These are phyloP conservation scores for Parauchenoglanis punctatus DNA, from an alignment of 2,797 vertebrate genomes.

Conservation along the genomic window DNA sequence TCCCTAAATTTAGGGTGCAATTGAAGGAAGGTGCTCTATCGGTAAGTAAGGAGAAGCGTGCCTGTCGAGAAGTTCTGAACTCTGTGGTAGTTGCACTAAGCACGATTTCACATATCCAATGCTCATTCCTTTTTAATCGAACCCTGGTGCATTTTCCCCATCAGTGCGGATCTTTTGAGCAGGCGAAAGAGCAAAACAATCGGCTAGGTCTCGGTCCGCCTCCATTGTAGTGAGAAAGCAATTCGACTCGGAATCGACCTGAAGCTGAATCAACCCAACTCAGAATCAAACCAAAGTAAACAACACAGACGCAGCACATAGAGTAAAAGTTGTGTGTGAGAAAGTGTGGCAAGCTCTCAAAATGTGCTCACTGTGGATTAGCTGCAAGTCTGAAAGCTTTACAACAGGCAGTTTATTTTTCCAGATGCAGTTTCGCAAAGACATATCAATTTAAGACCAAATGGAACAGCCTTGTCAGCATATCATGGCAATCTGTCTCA, in stretches of 20 bases:
- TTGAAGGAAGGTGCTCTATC: neutral
- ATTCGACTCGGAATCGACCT: neutral
- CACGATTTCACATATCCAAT: neutral
- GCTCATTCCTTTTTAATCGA: neutral
- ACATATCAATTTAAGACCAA: slow-evolving; percentile 18
- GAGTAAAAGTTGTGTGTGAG: neutral
- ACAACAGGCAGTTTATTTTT: neutral
- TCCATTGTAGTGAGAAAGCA: neutral
- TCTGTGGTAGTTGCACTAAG: neutral
- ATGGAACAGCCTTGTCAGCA: slow-evolving; percentile 31
- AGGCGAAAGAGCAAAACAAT: neutral
- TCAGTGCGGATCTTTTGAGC: neutral
- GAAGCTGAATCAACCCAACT: neutral
- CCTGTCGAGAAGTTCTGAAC: neutral
- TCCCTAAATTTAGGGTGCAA: neutral
- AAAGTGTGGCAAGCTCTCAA: slow-evolving; percentile 1
- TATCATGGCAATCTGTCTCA: slow-evolving; percentile 25
- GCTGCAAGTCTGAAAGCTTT: slow-evolving; percentile 14
- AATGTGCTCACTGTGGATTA: neutral
- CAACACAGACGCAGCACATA: neutral
- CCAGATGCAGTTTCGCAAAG: slow-evolving; percentile 24
- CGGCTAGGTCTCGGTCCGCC: neutral
- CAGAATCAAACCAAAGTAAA: neutral
- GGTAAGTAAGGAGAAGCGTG: neutral
- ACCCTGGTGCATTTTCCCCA: neutral